phyloP scores from a whole-genome alignment of 2,797 vertebrate genomes.

The Schizopygopsis malacanthus region DNA sequence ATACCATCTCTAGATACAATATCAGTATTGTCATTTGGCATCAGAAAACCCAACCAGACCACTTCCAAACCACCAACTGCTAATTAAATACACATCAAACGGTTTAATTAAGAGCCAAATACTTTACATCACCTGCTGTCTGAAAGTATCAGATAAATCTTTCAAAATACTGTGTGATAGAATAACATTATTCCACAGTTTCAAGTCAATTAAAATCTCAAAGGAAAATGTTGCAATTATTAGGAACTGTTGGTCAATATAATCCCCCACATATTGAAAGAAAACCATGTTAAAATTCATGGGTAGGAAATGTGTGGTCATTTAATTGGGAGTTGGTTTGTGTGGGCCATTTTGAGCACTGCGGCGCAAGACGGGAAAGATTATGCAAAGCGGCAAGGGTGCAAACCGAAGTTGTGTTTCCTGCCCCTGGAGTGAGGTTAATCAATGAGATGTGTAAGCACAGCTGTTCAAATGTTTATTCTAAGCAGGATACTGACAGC shows the following conservation, averaged over 20 bases:
- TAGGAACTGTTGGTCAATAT: background rate
- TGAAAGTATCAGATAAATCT: background rate
- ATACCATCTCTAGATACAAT: background rate
- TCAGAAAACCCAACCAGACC: background rate
- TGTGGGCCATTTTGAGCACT: background rate
- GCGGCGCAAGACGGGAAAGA: background rate
- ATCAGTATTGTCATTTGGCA: background rate
- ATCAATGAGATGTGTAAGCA: slow-evolving; percentile 63
- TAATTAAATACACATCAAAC: background rate
- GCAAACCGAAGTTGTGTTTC: slow-evolving; percentile 66
- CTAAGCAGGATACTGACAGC: slow-evolving; percentile 60
- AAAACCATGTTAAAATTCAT: background rate
- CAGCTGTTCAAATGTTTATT: slow-evolving; percentile 68
- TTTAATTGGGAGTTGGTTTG: slow-evolving; percentile 19
- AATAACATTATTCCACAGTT: background rate
- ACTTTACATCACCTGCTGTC: background rate
- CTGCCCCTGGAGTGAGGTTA: slow-evolving; percentile 59
- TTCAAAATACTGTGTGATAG: background rate
- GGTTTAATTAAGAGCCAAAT: background rate
- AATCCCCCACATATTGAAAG: background rate
- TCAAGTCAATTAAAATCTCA: background rate
- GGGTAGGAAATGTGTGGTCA: background rate
- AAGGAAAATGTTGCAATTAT: background rate
- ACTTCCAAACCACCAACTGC: background rate
- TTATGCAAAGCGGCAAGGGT: slow-evolving; percentile 38